phyloP scores from a whole-genome alignment of 2,113 vertebrate species.

The Pedionomus torquatus region DNA sequence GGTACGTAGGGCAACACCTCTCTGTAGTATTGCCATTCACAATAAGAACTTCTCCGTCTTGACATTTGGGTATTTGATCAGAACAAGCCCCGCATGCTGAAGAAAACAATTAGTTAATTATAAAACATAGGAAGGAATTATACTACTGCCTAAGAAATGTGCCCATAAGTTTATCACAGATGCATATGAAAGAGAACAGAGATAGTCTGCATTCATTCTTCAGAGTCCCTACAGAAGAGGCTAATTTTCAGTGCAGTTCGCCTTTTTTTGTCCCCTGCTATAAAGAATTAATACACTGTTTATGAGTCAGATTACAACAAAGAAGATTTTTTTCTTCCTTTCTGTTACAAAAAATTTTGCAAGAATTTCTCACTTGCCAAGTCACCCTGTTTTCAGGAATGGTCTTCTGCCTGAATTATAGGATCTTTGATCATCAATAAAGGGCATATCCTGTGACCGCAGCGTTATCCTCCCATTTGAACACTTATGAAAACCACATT shows the following conservation, averaged over 20 bases:
- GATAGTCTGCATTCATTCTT: neutral
- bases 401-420: neutral
- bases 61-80: conserved; percentile 81
- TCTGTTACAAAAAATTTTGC: neutral
- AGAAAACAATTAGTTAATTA: neutral
- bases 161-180: neutral
- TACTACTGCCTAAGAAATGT: neutral
- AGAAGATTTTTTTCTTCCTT: neutral
- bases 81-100: conserved; percentile 86
- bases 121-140: neutral
- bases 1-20: conserved; percentile 90
- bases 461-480: neutral
- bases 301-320: neutral
- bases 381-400: neutral
- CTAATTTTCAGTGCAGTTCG: neutral
- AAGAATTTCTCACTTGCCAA: neutral
- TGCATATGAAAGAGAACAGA: neutral
- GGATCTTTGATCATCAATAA: neutral
- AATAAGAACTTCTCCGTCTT: conserved; percentile 86
- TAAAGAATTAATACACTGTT: neutral
- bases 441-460: neutral
- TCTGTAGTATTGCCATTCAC: conserved; percentile 87
- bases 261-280: neutral
- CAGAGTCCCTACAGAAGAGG: neutral
- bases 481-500: neutral